Conservation (phyloP, 2,797 vertebrate species). For the Anguilla pacifica region DNA sequence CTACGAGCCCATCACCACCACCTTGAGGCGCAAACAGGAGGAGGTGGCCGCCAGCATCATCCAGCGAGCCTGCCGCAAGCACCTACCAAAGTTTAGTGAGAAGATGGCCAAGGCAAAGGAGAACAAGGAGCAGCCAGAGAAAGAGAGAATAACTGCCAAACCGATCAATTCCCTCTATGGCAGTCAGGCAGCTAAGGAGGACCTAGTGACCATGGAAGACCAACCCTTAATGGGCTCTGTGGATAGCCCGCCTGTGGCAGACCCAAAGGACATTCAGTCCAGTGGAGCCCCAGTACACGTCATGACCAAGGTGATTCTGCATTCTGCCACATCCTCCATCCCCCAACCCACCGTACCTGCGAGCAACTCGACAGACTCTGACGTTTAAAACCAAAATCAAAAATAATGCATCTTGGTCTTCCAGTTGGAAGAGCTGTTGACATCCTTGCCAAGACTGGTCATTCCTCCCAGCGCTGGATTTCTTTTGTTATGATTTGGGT, state of each 20-base stretch:
- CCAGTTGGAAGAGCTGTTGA: neutral
- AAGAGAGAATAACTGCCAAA: conserved; percentile 74
- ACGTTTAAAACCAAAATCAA: conserved; percentile 42
- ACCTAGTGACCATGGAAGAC: neutral
- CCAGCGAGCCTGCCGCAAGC: conserved; percentile 85
- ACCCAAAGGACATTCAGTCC: neutral
- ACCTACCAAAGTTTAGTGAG: conserved; percentile 77
- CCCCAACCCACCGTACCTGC: conserved; percentile 27
- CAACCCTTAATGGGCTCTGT: neutral
- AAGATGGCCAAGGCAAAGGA: conserved; percentile 39
- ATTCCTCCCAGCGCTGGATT: neutral
- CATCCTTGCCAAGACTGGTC: conserved; percentile 23
- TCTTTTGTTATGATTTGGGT: neutral
- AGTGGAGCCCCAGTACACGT: conserved; percentile 50
- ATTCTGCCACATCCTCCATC: conserved; percentile 44
- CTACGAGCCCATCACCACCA: conserved; percentile 92
- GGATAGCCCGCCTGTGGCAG: neutral
- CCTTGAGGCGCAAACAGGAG: conserved; percentile 88
- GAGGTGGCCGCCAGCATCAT: conserved; percentile 86
- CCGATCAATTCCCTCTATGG: conserved; percentile 75
- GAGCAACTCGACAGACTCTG: conserved; percentile 61
- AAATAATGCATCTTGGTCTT: neutral
- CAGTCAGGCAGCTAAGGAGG: neutral
- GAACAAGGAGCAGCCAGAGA: conserved; percentile 63
- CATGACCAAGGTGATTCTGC: conserved; percentile 64